Evolutionary conservation across 2,888 invertebrate species (phyloP).

Genomic region (Disparrhopalites patrizii): DNA sequence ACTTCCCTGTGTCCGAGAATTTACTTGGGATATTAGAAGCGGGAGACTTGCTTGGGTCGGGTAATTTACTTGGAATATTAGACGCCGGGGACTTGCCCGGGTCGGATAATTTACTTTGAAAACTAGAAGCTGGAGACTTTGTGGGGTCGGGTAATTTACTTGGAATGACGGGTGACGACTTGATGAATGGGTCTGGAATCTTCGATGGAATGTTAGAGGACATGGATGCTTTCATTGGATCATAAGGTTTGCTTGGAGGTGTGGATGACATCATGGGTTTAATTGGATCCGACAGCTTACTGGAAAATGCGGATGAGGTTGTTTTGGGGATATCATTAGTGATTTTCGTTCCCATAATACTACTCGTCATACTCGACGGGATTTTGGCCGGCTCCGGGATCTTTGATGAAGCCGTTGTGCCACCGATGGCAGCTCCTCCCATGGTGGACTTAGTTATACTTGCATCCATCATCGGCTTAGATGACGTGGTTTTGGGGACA

Average conservation of each 20-base stretch:
- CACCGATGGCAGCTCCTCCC: background rate
- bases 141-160: constrained; percentile 10
- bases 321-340: constrained; percentile 7
- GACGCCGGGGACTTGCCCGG: background rate
- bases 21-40: too few species aligned
- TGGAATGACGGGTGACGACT: background rate
- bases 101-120: background rate
- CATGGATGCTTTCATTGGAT: background rate
- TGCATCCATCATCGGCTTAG: too few species aligned
- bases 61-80: background rate
- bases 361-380: background rate
- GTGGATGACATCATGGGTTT: too few species aligned
- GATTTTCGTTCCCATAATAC: too few species aligned
- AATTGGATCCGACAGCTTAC: background rate
- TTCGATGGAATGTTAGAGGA: background rate
- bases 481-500: too few species aligned
- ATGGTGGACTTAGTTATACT: constrained; percentile 1
- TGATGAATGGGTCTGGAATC: background rate
- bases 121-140: too few species aligned
- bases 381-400: background rate
- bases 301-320: background rate
- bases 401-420: background rate
- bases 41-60: background rate
- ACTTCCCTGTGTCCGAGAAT: too few species aligned
- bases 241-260: background rate